Evolutionary conservation across 2,888 invertebrate genomes (phyloP), one percentile per base, ranked within the genome.

Genomic region (Nymphalis urticae): DNA sequence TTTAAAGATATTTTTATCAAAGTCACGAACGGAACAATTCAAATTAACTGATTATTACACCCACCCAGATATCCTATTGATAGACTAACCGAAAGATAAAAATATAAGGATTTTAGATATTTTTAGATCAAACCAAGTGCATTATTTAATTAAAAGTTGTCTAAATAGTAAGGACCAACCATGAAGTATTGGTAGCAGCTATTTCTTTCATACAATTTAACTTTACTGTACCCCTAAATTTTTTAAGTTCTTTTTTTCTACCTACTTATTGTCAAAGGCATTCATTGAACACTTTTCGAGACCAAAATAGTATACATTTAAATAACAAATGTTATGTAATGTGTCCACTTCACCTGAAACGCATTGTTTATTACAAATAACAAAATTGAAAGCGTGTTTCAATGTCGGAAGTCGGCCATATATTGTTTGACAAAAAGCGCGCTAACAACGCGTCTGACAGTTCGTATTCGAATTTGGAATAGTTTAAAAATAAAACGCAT

Each of bases 381-480:
- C 77, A 80, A 77, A 78, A 77, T 72, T 71, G 62, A 63, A 66
- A 73, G 64, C 71, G 71, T 73, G 72, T 73, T 73, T 62, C 69
- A 75, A 74, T 67, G 77, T 85, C 84, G 87, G 86, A 86, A 86
- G 84, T 81, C 70, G 69, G 77, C 71, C 77, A 83, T 87, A 87
- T 84, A 85, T 86, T 81, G 19, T 77, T 76, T 79, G 77, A 74
- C 73, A 81, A 81, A 82, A 85, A 83, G 83, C 72, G 63, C 69
- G 73, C 70, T 53, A 71, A 58, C 68, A 72, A 48, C 48, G 69
- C 51, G 32, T 66, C 64, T 73, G 75, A 74, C 75, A 76, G 71
- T 70, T 74, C 64, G 66, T 62, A 69, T 75, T 72, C 69, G 54
- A 73, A 70, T 50, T 68, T 75, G 48, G 66, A 70, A 74, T 66